Conservation (phyloP, 53 echinoderm and acorn worm species). For the Arbacia lixula region DNA sequence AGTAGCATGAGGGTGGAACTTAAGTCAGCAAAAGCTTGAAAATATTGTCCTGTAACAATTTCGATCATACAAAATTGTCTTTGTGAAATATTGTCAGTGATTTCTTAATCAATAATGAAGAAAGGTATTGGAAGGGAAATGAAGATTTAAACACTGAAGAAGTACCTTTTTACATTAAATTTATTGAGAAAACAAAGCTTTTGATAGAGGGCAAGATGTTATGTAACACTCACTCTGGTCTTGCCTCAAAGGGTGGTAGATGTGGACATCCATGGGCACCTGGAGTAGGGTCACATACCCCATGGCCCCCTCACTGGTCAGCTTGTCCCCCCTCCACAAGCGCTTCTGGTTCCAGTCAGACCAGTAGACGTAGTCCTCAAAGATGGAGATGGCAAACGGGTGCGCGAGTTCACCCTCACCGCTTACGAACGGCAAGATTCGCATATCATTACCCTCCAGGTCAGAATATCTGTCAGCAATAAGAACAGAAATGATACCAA, state of each 20-base stretch:
- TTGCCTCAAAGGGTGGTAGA: slow-evolving; percentile 81
- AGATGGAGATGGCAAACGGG: slow-evolving; percentile 89
- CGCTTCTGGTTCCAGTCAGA: slow-evolving; percentile 81
- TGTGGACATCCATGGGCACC: slow-evolving; percentile 86
- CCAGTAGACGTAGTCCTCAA: slow-evolving; percentile 88
- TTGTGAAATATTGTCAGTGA: too few species aligned
- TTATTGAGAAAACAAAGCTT: too few species aligned
- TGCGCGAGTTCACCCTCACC: slow-evolving; percentile 61
- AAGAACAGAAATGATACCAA: too few species aligned
- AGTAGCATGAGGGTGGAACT: too few species aligned
- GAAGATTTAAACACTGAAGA: too few species aligned
- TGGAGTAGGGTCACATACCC: slow-evolving; percentile 61
- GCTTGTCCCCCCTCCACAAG: slow-evolving; percentile 73
- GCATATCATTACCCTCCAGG: slow-evolving; percentile 71
- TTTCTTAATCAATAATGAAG: too few species aligned
- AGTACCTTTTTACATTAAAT: too few species aligned
- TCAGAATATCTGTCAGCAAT: slow-evolving; percentile 68
- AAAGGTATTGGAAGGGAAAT: too few species aligned
- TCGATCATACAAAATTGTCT: too few species aligned
- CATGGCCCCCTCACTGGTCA: slow-evolving; percentile 56
- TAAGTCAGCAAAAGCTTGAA: too few species aligned
- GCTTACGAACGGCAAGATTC: slow-evolving; percentile 59
- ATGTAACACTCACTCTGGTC: slow-evolving; percentile 73
- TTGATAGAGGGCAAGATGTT: too few species aligned
- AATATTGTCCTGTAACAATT: too few species aligned